Evolutionary conservation across 2,797 vertebrate species (phyloP).

Genomic region (Phoeniculus purpureus): DNA sequence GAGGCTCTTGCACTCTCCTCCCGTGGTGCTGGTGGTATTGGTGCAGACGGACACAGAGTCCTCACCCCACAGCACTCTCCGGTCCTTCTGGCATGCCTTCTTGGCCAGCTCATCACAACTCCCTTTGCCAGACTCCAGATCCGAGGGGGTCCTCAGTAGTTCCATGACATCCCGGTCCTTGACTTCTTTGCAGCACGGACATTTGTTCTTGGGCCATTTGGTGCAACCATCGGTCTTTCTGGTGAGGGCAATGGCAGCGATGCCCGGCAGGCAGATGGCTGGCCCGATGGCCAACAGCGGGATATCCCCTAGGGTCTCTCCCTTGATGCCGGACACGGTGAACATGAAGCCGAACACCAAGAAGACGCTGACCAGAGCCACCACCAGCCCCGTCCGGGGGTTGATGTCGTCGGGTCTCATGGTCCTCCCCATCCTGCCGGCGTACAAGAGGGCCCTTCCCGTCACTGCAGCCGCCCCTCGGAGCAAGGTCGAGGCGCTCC

Average conservation of each 20-base stretch:
- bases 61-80: constrained; percentile 32
- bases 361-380: constrained; percentile 85
- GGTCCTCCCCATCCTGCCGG: constrained; percentile 65
- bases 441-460: not conserved
- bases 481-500: not conserved
- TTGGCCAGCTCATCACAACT: constrained; percentile 76
- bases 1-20: constrained; percentile 69
- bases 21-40: constrained; percentile 34
- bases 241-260: constrained; percentile 82
- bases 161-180: constrained; percentile 75
- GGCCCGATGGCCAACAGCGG: constrained; percentile 85
- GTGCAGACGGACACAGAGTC: constrained; percentile 66
- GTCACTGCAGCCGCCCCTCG: not conserved
- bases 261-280: constrained; percentile 84
- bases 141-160: constrained; percentile 78
- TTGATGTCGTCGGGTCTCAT: constrained; percentile 85
- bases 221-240: constrained; percentile 85
- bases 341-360: constrained; percentile 89
- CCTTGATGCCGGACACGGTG: constrained; percentile 85
- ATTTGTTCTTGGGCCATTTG: constrained; percentile 79
- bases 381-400: constrained; percentile 84
- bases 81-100: constrained; percentile 58
- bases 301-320: constrained; percentile 83
- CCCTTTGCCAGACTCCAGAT: constrained; percentile 80
- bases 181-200: constrained; percentile 68